Percentiles rank a stretch among this genome's conserved stretches.
phyloP scores from a whole-genome alignment of 2,888 invertebrate species.

The Vesta saturnalis region DNA sequence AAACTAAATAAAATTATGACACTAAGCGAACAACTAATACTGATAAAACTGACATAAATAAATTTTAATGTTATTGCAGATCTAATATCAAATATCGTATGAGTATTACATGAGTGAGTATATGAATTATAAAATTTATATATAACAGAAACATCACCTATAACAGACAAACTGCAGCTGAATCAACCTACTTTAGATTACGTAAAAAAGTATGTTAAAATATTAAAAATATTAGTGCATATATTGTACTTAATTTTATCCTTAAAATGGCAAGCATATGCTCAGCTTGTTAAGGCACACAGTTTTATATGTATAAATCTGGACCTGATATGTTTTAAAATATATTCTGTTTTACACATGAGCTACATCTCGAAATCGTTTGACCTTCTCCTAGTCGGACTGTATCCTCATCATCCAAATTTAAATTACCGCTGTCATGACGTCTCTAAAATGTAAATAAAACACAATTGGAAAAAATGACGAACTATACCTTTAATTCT shows the following conservation, averaged over 20 bases:
- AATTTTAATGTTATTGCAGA: neutral
- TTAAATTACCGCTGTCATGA: slow-evolving; percentile 75
- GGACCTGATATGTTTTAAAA: slow-evolving; percentile 45
- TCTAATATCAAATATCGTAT: neutral
- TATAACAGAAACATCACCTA: too few relatives aligned
- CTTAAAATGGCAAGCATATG: slow-evolving; percentile 12
- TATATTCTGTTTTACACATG: slow-evolving; percentile 60
- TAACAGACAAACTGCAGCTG: too few relatives aligned
- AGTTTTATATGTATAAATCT: slow-evolving; percentile 16
- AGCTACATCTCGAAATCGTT: slow-evolving; percentile 73
- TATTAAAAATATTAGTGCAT: slow-evolving; percentile 16
- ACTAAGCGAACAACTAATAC: slow-evolving; percentile 9
- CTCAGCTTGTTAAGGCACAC: slow-evolving; percentile 41
- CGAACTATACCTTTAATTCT: slow-evolving; percentile 81
- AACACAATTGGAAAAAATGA: neutral
- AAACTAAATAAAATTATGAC: slow-evolving; percentile 6
- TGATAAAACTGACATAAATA: slow-evolving; percentile 9
- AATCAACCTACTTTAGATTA: too few relatives aligned
- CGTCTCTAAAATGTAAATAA: slow-evolving; percentile 80
- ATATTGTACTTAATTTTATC: slow-evolving; percentile 10
- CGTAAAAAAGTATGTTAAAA: too few relatives aligned
- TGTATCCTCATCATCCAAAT: slow-evolving; percentile 71
- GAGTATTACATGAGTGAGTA: neutral
- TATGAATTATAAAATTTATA: too few relatives aligned
- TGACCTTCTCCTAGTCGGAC: slow-evolving; percentile 76